Conservation (phyloP, 2,113 vertebrate species). For the Motacilla alba region DNA sequence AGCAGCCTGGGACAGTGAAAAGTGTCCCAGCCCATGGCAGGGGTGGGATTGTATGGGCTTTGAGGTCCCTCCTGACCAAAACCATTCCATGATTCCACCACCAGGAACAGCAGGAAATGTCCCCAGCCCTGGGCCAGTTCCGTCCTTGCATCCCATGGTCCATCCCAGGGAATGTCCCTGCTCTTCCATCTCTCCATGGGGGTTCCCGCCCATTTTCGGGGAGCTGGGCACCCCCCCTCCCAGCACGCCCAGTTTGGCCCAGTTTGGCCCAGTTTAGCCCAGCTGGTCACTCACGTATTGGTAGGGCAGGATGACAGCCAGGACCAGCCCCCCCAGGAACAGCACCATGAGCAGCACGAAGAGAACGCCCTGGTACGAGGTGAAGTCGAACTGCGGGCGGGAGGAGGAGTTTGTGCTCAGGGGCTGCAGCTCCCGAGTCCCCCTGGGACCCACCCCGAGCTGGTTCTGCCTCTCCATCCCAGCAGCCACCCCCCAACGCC, state of each 20-base stretch:
- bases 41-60: too few relatives aligned
- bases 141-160: accelerated
- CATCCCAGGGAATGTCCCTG: background rate
- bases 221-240: background rate
- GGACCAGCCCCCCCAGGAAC: background rate
- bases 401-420: accelerated
- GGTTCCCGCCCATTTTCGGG: accelerated
- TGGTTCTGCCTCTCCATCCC: background rate
- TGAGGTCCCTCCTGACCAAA: background rate
- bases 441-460: accelerated
- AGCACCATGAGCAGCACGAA: constrained; percentile 6
- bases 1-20: too few relatives aligned
- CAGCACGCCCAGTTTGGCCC: background rate
- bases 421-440: background rate
- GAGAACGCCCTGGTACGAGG: background rate
- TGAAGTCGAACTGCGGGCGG: background rate
- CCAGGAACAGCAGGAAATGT: background rate
- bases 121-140: background rate
- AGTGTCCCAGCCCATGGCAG: too few relatives aligned
- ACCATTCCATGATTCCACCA: background rate
- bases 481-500: background rate
- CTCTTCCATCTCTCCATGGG: background rate
- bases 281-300: background rate
- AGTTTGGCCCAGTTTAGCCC: background rate
- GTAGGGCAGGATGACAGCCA: background rate